Evolutionary conservation across 2,888 invertebrate species (phyloP).

Genomic region (Griposia aprilina): DNA sequence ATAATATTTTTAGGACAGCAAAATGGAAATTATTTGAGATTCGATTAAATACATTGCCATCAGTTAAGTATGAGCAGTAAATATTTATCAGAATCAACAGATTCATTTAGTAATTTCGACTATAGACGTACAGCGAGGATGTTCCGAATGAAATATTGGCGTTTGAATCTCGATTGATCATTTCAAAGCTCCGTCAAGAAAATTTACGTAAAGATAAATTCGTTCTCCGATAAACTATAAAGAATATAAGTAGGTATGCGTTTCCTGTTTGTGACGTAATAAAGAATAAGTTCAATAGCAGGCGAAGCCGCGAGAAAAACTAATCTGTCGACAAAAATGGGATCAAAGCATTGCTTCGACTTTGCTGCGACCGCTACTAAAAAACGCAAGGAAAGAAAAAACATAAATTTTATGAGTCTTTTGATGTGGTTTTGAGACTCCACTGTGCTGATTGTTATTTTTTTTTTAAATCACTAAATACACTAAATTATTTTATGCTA

Average conservation of each 20-base stretch:
- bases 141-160: background rate
- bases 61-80: background rate
- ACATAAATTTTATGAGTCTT: conserved; percentile 1
- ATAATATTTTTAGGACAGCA: background rate
- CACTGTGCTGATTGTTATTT: background rate
- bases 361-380: conserved; percentile 1
- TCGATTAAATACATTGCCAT: background rate
- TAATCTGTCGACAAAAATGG: conserved; percentile 28
- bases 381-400: background rate
- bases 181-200: conserved; percentile 27
- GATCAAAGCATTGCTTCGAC: conserved; percentile 45
- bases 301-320: conserved; percentile 12
- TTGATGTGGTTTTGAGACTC: conserved; percentile 23
- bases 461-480: background rate
- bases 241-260: conserved; percentile 2
- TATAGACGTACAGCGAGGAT: background rate
- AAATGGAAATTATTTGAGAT: background rate
- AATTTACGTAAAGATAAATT: conserved; percentile 24
- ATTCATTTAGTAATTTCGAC: conserved; percentile 18
- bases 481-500: background rate
- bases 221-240: conserved; percentile 1
- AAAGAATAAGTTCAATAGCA: conserved; percentile 39
- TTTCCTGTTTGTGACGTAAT: conserved; percentile 38
- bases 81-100: conserved; percentile 4
- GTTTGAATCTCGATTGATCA: conserved; percentile 15